phyloP scores from a whole-genome alignment of 2,113 vertebrate genomes.

The Conger conger region DNA sequence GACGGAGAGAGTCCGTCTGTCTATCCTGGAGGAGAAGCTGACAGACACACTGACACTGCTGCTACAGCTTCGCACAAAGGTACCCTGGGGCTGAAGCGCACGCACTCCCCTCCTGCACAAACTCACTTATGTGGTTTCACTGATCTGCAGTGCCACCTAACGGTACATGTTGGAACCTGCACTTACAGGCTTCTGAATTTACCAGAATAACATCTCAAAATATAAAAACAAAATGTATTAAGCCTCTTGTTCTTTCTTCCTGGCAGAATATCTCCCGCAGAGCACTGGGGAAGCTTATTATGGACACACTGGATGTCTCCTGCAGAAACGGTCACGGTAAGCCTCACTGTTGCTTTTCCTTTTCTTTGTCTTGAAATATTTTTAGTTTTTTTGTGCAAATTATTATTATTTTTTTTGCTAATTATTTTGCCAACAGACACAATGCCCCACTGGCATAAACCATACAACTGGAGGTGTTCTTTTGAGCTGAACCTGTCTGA shows the following conservation, averaged over 20 bases:
- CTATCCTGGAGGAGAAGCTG: constrained; percentile 65
- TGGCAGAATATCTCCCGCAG: constrained; percentile 56
- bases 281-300: constrained; percentile 59
- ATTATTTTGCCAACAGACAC: too few species aligned
- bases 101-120: too few species aligned
- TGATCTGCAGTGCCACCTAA: too few species aligned
- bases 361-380: background rate
- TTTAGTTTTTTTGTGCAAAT: too few species aligned
- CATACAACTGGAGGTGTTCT: too few species aligned
- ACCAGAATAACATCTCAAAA: background rate
- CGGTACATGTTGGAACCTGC: background rate
- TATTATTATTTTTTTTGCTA: too few species aligned
- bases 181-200: background rate
- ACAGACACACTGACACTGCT: constrained; percentile 61
- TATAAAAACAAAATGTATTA: background rate
- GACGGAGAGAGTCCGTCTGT: constrained; percentile 51
- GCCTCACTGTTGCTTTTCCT: background rate
- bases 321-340: constrained; percentile 51
- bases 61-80: constrained; percentile 63
- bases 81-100: background rate
- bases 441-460: too few species aligned
- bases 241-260: background rate
- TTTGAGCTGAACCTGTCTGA: too few species aligned
- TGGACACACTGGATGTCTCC: constrained; percentile 60
- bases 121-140: background rate